Base-by-base conservation (phyloP, 1,140 invertebrate genomes). In the Zophobas atratus region DNA sequence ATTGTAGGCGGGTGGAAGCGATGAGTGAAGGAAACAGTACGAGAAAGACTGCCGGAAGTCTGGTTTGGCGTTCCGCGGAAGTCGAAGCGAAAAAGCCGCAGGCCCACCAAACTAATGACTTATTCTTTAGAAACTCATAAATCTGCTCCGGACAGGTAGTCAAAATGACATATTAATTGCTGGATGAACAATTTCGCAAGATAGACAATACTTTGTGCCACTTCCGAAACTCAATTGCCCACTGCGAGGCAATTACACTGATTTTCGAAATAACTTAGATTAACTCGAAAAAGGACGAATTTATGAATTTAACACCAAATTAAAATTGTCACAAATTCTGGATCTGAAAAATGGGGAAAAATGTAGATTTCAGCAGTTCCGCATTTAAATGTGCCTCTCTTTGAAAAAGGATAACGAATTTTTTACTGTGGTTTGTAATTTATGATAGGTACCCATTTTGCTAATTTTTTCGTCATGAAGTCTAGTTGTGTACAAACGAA, bases 131-230 rank as follows among this genome's bases (percentile, higher is more conserved):
- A 48, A 77, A 75, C 56, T 79, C 78, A 77, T 79, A 79, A 79
- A 79, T 79, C 75, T 75, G 49, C 8, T 34, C 74, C 35, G 70
- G 78, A 77, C 78, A 79, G 78, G 78, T 79, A 75, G 75, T 73
- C 78, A 73, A 73, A 70, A 77, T 79, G 78, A 77, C 75, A 56
- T 79, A 79, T 79, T 73, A 79, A 79, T 79, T 79, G 71, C 73
- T 72, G 35, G 46, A 73, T 73, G 71, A 73, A 73, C 71, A 73
- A 73, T 73, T 51, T 34, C 70, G 33, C 34, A 33, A 1, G 56
- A 60, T 60, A 57, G 3, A 63, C 57, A 63, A 41, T 63, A 51
- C 56, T 57, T 36, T 57, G 36, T 6, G 20, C n/a, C 38, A 39
- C 39, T 67, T 67, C 60, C 60, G 39, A 67, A 38, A 67, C 57